phyloP scores from a whole-genome alignment of 2,888 invertebrate species.

The Caenorhabditis panamensis region DNA sequence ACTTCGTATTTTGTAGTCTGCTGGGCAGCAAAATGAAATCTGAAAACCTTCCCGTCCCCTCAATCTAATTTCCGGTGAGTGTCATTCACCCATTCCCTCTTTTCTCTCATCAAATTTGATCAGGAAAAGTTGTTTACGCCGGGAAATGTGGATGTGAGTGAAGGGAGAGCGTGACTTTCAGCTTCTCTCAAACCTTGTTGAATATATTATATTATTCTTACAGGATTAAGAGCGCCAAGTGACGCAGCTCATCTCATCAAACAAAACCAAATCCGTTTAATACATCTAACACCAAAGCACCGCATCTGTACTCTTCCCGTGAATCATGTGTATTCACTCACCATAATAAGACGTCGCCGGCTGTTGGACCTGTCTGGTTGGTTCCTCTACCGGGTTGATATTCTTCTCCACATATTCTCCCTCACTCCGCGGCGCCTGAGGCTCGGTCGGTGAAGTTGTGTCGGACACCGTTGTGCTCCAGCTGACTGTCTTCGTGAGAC shows the following conservation, averaged over 20 bases:
- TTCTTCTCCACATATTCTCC: constrained; percentile 37
- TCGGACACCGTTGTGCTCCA: constrained; percentile 41
- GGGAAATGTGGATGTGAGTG: no score
- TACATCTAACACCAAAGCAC: neutral
- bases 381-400: neutral
- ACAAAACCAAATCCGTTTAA: neutral
- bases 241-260: neutral
- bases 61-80: neutral
- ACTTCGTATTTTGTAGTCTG: neutral
- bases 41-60: no score
- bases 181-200: neutral
- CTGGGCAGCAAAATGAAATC: no score
- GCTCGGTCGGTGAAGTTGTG: neutral
- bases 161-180: constrained; percentile 7
- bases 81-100: neutral
- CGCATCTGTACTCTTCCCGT: neutral
- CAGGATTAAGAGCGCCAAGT: neutral
- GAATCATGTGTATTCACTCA: neutral
- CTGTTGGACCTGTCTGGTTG: neutral
- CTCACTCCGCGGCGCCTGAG: constrained; percentile 2
- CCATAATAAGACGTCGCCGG: neutral
- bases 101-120: neutral
- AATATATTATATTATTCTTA: neutral
- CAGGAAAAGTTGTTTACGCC: constrained; percentile 4
- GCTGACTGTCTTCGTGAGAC: constrained; percentile 44